phyloP scores from a whole-genome alignment of 2,888 invertebrate species.

The Drosophila algonquin region DNA sequence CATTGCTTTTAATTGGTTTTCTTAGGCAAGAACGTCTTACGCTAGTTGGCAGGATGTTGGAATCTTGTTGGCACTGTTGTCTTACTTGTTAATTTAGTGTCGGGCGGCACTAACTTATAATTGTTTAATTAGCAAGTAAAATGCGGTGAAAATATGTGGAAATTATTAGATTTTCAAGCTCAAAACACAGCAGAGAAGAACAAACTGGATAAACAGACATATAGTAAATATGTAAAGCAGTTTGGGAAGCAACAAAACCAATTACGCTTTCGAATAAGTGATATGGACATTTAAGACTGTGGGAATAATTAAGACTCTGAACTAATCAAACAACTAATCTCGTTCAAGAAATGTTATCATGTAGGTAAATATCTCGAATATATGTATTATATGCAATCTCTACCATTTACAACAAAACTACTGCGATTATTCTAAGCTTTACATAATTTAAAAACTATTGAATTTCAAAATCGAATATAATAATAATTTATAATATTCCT shows the following conservation, averaged over 20 bases:
- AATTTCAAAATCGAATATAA: too few species aligned
- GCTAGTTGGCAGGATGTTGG: slow-evolving; percentile 29
- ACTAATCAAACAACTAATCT: not conserved
- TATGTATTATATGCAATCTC: not conserved
- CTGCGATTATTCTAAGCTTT: too few species aligned
- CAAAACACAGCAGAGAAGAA: not conserved
- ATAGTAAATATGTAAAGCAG: not conserved
- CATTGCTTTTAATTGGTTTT: slow-evolving; percentile 75
- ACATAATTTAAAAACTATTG: too few species aligned
- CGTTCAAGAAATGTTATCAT: not conserved
- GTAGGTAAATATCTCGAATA: not conserved
- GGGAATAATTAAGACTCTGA: slow-evolving; percentile 2
- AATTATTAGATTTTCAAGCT: slow-evolving; percentile 59
- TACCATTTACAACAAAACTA: too few species aligned
- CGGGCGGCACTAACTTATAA: slow-evolving; percentile 64
- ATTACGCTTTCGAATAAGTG: not conserved
- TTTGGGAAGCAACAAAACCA: not conserved
- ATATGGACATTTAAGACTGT: not conserved
- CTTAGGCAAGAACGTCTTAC: slow-evolving; percentile 40
- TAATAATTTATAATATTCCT: too few species aligned
- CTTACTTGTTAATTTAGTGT: slow-evolving; percentile 62
- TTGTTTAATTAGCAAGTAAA: slow-evolving; percentile 78
- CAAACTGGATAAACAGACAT: not conserved
- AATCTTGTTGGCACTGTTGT: slow-evolving; percentile 24
- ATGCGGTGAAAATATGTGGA: slow-evolving; percentile 66